These are phyloP conservation scores for Leucozona laternaria DNA, from an alignment of 2,888 invertebrate species.

Conservation along the genomic window DNA sequence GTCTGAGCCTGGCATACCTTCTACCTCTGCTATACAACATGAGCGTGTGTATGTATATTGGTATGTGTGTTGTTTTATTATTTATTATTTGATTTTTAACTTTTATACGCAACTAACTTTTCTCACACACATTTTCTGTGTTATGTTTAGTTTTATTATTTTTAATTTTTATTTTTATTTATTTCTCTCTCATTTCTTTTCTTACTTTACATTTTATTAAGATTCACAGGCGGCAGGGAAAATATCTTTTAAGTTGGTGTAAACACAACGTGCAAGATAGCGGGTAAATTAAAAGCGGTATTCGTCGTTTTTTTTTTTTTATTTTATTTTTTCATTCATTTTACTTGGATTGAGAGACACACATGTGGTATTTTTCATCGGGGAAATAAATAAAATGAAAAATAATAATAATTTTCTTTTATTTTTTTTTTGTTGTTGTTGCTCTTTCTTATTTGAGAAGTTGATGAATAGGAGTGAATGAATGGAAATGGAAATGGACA, in stretches of 20 bases:
- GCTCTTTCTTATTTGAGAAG: conserved; percentile 52
- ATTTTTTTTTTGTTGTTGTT: conserved; percentile 16
- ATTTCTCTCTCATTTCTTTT: conserved; percentile 42
- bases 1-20: background rate
- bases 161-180: conserved; percentile 39
- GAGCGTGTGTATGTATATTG: background rate
- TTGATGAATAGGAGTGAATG: conserved; percentile 72
- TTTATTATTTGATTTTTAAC: conserved; percentile 76
- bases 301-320: conserved; percentile 42
- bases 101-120: conserved; percentile 75
- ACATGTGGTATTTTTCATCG: conserved; percentile 73
- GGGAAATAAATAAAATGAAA: conserved; percentile 73
- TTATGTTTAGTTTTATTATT: conserved; percentile 62
- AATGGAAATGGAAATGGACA: conserved; percentile 69
- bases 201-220: conserved; percentile 72
- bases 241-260: conserved; percentile 76
- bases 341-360: conserved; percentile 38
- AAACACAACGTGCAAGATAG: conserved; percentile 72
- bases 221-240: conserved; percentile 68
- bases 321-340: conserved; percentile 38
- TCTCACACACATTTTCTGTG: conserved; percentile 68
- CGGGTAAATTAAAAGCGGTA: conserved; percentile 74
- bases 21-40: background rate
- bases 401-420: conserved; percentile 67
- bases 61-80: conserved; percentile 69